Percentiles rank a stretch among this genome's conserved stretches.
phyloP scores from a whole-genome alignment of 1,140 invertebrate genomes.

The Charaxes varanes region DNA sequence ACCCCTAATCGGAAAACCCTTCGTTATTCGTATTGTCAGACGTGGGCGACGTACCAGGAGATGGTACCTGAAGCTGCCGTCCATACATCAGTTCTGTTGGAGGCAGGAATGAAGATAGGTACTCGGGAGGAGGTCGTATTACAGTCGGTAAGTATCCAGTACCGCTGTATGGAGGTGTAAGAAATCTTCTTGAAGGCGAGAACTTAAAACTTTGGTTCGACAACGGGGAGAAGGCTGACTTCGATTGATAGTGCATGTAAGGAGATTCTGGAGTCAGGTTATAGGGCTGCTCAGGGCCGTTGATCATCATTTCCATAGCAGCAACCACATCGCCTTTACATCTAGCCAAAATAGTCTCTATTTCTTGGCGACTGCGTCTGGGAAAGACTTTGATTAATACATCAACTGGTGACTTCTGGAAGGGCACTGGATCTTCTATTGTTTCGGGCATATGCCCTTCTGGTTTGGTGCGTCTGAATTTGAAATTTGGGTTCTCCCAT shows the following conservation, averaged over 20 bases:
- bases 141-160: constrained; percentile 87
- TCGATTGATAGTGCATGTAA: constrained; percentile 62
- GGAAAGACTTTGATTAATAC: constrained; percentile 84
- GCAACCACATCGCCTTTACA: constrained; percentile 90
- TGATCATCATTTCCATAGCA: constrained; percentile 91
- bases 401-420: constrained; percentile 67
- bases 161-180: constrained; percentile 85
- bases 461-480: constrained; percentile 47
- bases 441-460: constrained; percentile 29
- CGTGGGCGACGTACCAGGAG: constrained; percentile 65
- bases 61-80: constrained; percentile 57
- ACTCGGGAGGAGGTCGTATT: constrained; percentile 78
- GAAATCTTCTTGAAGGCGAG: constrained; percentile 78
- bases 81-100: constrained; percentile 66
- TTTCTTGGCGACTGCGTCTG: constrained; percentile 85
- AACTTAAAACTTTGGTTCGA: constrained; percentile 75
- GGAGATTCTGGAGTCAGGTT: constrained; percentile 56
- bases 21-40: constrained; percentile 71
- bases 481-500: constrained; percentile 53
- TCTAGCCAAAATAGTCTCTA: constrained; percentile 86
- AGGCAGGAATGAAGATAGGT: constrained; percentile 62
- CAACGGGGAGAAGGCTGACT: constrained; percentile 84
- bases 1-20: constrained; percentile 68
- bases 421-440: constrained; percentile 37
- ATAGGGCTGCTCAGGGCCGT: constrained; percentile 73